Evolutionary conservation across 2,113 vertebrate species (phyloP).

Genomic region (Charadrius vociferus): DNA sequence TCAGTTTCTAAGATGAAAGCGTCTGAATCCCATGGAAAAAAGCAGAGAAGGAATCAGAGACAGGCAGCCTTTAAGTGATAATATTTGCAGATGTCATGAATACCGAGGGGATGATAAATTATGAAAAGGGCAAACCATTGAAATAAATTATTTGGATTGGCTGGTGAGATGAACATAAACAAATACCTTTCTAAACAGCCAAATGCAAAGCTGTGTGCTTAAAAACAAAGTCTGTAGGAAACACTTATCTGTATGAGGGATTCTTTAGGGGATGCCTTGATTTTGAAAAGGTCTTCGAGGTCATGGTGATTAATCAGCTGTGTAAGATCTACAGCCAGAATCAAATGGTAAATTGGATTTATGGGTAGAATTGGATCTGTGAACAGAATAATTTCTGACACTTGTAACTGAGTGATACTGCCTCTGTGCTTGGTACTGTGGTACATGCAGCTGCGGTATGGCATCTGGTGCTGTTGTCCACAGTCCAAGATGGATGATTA

Average conservation of each 20-base stretch:
- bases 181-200: neutral
- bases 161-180: neutral
- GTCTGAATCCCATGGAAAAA: slow-evolving; percentile 14
- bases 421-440: neutral
- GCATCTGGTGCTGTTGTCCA: neutral
- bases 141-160: neutral
- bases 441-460: neutral
- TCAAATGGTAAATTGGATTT: neutral
- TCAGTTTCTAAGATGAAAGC: neutral
- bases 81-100: neutral
- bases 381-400: neutral
- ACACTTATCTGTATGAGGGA: neutral
- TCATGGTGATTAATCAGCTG: neutral
- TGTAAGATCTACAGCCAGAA: neutral
- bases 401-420: neutral
- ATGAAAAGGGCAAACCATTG: neutral
- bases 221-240: neutral
- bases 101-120: neutral
- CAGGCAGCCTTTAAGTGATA: neutral
- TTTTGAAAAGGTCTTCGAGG: neutral
- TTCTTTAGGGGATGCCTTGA: neutral
- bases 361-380: neutral
- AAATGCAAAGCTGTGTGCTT: neutral
- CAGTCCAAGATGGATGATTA: neutral
- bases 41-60: neutral